Evolutionary conservation across 2,113 vertebrate genomes (phyloP), one percentile per base, ranked within the genome.

Genomic region (Ctenodactylus gundi): DNA sequence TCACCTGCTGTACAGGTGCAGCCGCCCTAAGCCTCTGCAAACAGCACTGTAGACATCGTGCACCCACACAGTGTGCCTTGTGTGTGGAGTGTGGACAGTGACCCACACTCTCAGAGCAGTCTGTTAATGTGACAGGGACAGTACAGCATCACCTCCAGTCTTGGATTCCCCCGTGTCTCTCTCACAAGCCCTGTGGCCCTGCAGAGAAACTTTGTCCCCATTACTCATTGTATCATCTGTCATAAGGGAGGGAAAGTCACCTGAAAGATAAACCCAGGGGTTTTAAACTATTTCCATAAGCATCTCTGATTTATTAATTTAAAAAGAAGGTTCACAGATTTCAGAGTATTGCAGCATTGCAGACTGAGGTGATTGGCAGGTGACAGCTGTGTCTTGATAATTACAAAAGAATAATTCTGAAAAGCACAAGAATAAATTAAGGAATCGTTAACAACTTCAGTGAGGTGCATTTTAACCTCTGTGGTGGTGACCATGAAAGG

Each of bases 221-320:
- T 18, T 31, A n/a, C 10, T 83, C 51, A 5, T 87, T 10, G 10
- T 67, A 10, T 34, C 39, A 39, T 73, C 76, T 92, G 0, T 89
- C 76, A 11, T 78, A 64, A 51, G 7, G 34, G 10, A 83, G 39
- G n/a, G 20, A 65, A 14, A 91, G 51, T 78, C 68, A 41, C 60
- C 3, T 76, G 57, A 85, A 89, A 93, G 75, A 75, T 85, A 44
- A 78, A 75, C 51, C 10, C 39, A 73, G 39, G 27, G 94, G 34
- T 72, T 94, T 85, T 64, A 55, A 62, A 41, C n/a, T 34, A 41
- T 23, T 44, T 78, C 90, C 36, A n/a, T 53, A 95, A 82, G n/a
- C 17, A 55, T 65, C 51, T 53, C 85, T 94, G 68, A 36, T 62
- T 67, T 85, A 65, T 57, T 80, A 31, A 78, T 76, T 78, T 75